These are phyloP conservation scores for Pachycephala philippinensis DNA, from an alignment of 2,113 vertebrate species.

Conservation along the genomic window DNA sequence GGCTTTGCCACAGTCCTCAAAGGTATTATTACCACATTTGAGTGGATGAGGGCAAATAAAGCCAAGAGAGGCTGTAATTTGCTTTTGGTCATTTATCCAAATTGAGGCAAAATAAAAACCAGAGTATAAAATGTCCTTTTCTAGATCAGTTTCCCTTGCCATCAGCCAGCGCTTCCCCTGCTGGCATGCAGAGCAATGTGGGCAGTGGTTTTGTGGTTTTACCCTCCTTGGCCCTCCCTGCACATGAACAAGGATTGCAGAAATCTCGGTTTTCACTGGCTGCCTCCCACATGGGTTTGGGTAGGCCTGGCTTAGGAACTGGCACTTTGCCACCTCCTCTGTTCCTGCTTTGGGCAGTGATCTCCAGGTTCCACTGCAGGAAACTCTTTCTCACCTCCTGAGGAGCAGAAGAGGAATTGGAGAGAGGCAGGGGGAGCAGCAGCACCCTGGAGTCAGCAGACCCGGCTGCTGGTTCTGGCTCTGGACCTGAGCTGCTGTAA, in stretches of 20 bases:
- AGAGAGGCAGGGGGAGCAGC: rapidly evolving
- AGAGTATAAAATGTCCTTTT: background rate
- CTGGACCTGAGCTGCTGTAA: background rate
- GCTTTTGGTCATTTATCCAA: background rate
- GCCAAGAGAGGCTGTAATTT: background rate
- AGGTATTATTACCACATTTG: background rate
- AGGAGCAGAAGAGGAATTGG: background rate
- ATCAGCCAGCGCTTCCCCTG: background rate
- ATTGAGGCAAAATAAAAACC: background rate
- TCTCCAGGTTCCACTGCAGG: background rate
- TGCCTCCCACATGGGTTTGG: background rate
- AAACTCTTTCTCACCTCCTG: background rate
- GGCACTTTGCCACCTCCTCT: background rate
- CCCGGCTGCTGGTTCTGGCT: background rate
- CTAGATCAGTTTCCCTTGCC: background rate
- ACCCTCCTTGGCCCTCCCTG: background rate
- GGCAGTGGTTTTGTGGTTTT: background rate
- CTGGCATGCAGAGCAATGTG: rapidly evolving
- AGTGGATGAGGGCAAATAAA: background rate
- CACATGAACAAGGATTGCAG: rapidly evolving
- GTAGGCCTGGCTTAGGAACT: background rate
- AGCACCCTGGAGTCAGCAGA: background rate
- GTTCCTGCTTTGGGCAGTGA: background rate
- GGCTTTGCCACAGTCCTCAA: background rate
- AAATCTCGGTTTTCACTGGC: background rate